These are phyloP conservation scores for Heliconius hewitsoni DNA, from an alignment of 1,140 invertebrate genomes.

Conservation along the genomic window DNA sequence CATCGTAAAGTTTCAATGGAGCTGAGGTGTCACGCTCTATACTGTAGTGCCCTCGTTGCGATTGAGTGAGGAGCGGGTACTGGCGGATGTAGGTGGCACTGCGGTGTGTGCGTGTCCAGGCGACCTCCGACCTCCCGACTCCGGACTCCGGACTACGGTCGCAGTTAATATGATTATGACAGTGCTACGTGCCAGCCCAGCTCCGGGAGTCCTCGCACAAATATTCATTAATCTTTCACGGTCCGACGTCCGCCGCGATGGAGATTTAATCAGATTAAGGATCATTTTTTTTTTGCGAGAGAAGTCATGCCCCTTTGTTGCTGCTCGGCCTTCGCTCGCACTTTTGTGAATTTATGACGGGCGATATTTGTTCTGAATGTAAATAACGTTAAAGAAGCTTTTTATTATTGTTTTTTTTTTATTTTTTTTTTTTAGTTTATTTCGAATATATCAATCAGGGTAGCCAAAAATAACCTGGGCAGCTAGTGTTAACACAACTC, in stretches of 20 bases:
- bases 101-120: conserved; percentile 65
- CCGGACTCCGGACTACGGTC: conserved; percentile 46
- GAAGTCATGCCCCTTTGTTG: conserved; percentile 79
- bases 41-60: conserved; percentile 38
- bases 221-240: conserved; percentile 82
- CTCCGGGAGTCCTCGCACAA: conserved; percentile 77
- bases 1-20: conserved; percentile 49
- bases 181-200: conserved; percentile 74
- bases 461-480: too few species aligned
- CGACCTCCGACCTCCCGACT: conserved; percentile 45
- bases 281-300: conserved; percentile 78
- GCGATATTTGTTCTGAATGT: conserved; percentile 73
- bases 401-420: conserved; percentile 3
- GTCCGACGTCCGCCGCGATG: conserved; percentile 78
- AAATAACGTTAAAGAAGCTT: conserved; percentile 51
- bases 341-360: conserved; percentile 77
- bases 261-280: conserved; percentile 82
- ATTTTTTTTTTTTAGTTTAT: too few species aligned
- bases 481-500: too few species aligned
- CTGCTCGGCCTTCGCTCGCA: conserved; percentile 70
- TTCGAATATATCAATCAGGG: too few species aligned
- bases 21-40: conserved; percentile 44
- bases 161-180: conserved; percentile 80
- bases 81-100: conserved; percentile 1
- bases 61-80: conserved; percentile 23